Conservation (phyloP, 2,888 invertebrate genomes). For the Spicauda simplicius region DNA sequence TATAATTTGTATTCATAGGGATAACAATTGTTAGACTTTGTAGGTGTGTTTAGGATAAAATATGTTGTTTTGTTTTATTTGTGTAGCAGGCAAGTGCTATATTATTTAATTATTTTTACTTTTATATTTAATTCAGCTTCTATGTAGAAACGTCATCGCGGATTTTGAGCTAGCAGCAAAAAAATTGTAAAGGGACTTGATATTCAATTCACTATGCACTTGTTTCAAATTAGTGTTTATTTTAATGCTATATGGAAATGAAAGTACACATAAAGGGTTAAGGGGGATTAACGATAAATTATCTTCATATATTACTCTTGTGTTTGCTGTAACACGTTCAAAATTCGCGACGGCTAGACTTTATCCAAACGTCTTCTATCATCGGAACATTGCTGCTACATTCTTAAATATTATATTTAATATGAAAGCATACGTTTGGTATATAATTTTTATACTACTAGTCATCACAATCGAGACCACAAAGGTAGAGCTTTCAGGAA, state of each 20-base stretch:
- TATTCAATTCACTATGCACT: too few species aligned
- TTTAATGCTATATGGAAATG: too few species aligned
- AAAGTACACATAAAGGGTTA: too few species aligned
- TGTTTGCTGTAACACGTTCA: not conserved
- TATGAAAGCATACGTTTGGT: not conserved
- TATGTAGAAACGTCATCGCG: not conserved
- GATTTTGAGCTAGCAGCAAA: not conserved
- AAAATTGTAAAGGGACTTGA: not conserved
- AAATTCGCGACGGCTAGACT: not conserved
- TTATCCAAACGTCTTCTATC: too few species aligned
- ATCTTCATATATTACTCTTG: too few species aligned
- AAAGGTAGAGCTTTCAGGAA: too few species aligned
- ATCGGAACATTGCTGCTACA: not conserved
- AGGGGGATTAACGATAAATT: too few species aligned
- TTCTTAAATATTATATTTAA: not conserved
- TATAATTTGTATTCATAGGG: conserved; percentile 29
- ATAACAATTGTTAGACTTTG: conserved; percentile 30
- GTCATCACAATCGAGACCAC: not conserved
- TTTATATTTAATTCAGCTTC: conserved; percentile 8
- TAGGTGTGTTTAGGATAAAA: conserved; percentile 26
- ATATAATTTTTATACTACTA: not conserved
- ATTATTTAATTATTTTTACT: conserved; percentile 17
- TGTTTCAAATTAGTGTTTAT: too few species aligned
- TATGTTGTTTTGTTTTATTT: conserved; percentile 27
- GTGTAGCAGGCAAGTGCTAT: conserved; percentile 18